phyloP scores from a whole-genome alignment of 2,888 invertebrate genomes.

The Frankliniella fusca region DNA sequence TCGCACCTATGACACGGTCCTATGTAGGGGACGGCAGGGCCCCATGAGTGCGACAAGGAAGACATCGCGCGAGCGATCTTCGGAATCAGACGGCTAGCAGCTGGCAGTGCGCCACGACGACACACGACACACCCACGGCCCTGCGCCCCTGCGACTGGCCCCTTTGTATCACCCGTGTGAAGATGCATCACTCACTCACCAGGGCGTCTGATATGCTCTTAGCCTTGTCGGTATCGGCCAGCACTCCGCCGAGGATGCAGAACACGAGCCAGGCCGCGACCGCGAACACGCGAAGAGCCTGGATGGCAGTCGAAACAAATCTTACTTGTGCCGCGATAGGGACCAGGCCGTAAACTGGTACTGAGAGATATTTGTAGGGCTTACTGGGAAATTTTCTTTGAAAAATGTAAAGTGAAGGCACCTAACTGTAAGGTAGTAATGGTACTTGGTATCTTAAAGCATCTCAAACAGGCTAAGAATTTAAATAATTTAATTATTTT shows the following conservation, averaged over 20 bases:
- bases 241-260: background rate
- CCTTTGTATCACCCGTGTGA: background rate
- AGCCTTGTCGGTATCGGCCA: background rate
- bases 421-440: too few species aligned
- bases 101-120: background rate
- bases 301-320: background rate
- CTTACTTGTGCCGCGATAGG: background rate
- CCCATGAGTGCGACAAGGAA: too few species aligned
- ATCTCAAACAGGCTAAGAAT: background rate
- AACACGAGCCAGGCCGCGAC: background rate
- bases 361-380: too few species aligned
- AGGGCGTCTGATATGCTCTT: background rate
- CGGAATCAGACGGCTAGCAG: background rate
- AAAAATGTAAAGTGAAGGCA: too few species aligned
- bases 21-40: too few species aligned
- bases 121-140: background rate
- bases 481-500: too few species aligned
- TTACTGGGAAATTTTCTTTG: too few species aligned
- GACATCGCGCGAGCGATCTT: background rate
- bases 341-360: background rate
- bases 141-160: background rate
- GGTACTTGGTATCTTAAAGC: background rate
- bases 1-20: too few species aligned
- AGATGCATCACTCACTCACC: background rate
- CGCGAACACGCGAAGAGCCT: background rate